A percentile compares a stretch with the other conserved stretches of the same genome.
phyloP scores from a whole-genome alignment of 2,888 invertebrate species.

The Polydrusus pterygomalis region DNA sequence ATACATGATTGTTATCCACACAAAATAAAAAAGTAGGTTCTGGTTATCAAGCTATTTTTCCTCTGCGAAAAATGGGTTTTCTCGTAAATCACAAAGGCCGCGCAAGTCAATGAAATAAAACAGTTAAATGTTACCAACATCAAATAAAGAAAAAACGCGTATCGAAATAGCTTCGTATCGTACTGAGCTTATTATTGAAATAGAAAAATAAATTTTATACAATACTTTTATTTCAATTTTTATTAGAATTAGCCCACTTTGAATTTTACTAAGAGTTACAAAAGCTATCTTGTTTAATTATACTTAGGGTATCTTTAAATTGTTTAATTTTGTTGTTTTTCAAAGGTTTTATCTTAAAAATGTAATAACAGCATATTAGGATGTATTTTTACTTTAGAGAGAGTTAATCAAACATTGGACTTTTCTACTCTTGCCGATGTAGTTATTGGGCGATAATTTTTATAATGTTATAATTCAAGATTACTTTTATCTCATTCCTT shows the following conservation, averaged over 20 bases:
- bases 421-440: background rate
- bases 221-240: background rate
- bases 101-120: too few species aligned
- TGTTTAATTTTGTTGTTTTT: constrained; percentile 8
- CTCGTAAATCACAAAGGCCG: too few species aligned
- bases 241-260: too few species aligned
- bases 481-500: constrained; percentile 8
- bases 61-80: too few species aligned
- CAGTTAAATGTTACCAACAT: too few species aligned
- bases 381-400: background rate
- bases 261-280: background rate
- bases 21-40: too few species aligned
- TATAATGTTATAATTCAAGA: constrained; percentile 11
- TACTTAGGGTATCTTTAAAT: background rate
- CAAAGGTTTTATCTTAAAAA: constrained; percentile 2
- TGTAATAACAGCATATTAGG: background rate
- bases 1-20: too few species aligned
- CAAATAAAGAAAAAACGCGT: too few species aligned
- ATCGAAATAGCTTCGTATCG: too few species aligned
- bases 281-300: background rate
- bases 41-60: too few species aligned
- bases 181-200: too few species aligned
- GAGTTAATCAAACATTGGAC: background rate
- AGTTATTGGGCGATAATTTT: background rate
- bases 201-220: background rate